A percentile compares a stretch with the other conserved stretches of the same genome.
Evolutionary conservation across 2,888 invertebrate genomes (phyloP).

Genomic region (Clusia tigrina): DNA sequence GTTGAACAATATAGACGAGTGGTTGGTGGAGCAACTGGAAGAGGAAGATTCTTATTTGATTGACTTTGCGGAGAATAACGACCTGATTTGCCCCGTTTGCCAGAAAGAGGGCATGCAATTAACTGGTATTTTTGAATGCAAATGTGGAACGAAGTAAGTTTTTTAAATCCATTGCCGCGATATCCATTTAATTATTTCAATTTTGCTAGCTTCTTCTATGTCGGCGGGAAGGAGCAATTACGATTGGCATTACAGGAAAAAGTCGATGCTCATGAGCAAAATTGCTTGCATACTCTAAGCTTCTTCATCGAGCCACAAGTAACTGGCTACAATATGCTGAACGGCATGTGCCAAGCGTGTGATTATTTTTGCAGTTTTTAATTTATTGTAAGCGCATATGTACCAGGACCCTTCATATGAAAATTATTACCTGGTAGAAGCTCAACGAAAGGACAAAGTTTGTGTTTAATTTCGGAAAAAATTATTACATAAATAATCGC

Average conservation of each 20-base stretch:
- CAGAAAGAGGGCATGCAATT: constrained; percentile 65
- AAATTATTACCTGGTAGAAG: too few species aligned
- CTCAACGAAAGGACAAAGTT: too few species aligned
- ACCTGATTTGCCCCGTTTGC: constrained; percentile 68
- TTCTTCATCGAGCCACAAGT: constrained; percentile 51
- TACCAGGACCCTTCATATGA: not conserved
- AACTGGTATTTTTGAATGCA: constrained; percentile 55
- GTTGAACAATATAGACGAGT: constrained; percentile 53
- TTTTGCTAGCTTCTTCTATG: constrained; percentile 43
- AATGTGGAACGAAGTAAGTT: constrained; percentile 58
- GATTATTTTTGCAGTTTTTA: constrained; percentile 55
- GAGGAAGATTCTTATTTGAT: constrained; percentile 47
- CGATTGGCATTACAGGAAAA: constrained; percentile 35
- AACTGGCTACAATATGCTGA: constrained; percentile 35
- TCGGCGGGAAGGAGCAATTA: constrained; percentile 37
- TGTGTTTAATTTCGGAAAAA: too few species aligned
- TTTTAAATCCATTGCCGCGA: not conserved
- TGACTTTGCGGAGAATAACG: constrained; percentile 59
- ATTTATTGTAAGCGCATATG: constrained; percentile 2
- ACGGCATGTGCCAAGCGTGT: constrained; percentile 53
- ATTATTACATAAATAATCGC: too few species aligned
- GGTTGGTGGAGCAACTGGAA: constrained; percentile 54
- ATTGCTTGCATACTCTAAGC: constrained; percentile 44
- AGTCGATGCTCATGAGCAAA: constrained; percentile 46
- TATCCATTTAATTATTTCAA: not conserved